Evolutionary conservation across 92 coral and sea anemone species (phyloP), one percentile per base, ranked within the genome.

Genomic region (Phenganax subtilis): DNA sequence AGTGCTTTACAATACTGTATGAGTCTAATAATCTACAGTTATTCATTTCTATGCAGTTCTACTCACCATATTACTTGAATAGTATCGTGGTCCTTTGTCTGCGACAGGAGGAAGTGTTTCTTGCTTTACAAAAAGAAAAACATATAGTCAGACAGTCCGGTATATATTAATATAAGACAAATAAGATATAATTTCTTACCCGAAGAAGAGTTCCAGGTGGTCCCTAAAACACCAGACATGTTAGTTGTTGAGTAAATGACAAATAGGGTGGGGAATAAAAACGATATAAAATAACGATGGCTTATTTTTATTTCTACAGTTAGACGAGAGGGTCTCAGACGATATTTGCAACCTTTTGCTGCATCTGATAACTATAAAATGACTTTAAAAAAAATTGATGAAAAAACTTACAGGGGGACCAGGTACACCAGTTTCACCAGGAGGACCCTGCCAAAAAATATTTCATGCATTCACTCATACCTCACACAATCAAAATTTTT

Each of bases 341-440:
- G 47, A 37, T 37, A 37, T 2, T 37, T 37, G 47, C 0, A 37
- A 37, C 47, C 47, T 37, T 20, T 37, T 37, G 47, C 47, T 37
- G 47, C 47, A 1, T 0, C 2, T 37, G 2, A 5, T 37, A 37
- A 37, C 47, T 5, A 37, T 37, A 37, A 37, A 37, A 54, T 28
- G 7, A 51, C 16, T 61, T 64, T 3, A 64, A 64, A 14, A 20
- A 16, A 37, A 30, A 15, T 30, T 12, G 7, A 10, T n/a, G 70
- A 68, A 37, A 37, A 37, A 30, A 54, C 91, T 86, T 87, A 91
- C 97, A 85, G 88, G 82, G 14, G 77, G 71, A 71, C 97, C 97
- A 54, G 86, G 72, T 8, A 31, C 27, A 10, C 97, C 97, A 15
- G 97, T 92, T 63, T 85, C 90, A 59, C 97, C 97, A 52, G 88